phyloP scores from a whole-genome alignment of 23 tunicate genomes.

The Halocynthia aurantium region DNA sequence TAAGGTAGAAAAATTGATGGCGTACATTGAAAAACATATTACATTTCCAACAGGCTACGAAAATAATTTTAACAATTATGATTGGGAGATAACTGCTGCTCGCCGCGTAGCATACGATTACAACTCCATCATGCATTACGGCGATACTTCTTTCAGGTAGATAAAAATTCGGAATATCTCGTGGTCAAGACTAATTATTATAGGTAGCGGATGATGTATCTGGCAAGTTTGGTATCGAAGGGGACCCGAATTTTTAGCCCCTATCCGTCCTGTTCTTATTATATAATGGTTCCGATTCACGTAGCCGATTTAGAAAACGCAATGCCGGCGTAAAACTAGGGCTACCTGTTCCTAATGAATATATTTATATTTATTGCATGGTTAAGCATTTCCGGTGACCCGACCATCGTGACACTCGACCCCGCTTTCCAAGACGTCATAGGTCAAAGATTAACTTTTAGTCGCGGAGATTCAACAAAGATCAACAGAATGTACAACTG shows the following conservation, averaged over 20 bases:
- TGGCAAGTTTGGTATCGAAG: too few species aligned
- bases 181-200: too few species aligned
- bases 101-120: slow-evolving; percentile 88
- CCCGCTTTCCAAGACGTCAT: slow-evolving; percentile 92
- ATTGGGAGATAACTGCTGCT: slow-evolving; percentile 53
- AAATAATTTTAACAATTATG: slow-evolving; percentile 76
- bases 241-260: too few species aligned
- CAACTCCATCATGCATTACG: slow-evolving; percentile 97
- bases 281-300: too few species aligned
- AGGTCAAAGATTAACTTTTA: slow-evolving; percentile 84
- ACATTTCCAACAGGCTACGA: slow-evolving; percentile 44
- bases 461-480: slow-evolving; percentile 53
- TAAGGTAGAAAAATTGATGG: not conserved
- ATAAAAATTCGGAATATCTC: too few species aligned
- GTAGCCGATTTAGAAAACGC: too few species aligned
- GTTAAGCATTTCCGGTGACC: slow-evolving; percentile 66
- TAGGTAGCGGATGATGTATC: too few species aligned
- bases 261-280: too few species aligned
- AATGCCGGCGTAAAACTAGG: too few species aligned
- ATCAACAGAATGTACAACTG: slow-evolving; percentile 85
- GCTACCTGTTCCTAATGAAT: too few species aligned
- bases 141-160: slow-evolving; percentile 66
- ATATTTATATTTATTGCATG: too few species aligned
- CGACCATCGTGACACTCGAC: slow-evolving; percentile 88
- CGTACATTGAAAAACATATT: not conserved